Evolutionary conservation across 2,797 vertebrate genomes (phyloP).

Genomic region (Aldrovandia affinis): DNA sequence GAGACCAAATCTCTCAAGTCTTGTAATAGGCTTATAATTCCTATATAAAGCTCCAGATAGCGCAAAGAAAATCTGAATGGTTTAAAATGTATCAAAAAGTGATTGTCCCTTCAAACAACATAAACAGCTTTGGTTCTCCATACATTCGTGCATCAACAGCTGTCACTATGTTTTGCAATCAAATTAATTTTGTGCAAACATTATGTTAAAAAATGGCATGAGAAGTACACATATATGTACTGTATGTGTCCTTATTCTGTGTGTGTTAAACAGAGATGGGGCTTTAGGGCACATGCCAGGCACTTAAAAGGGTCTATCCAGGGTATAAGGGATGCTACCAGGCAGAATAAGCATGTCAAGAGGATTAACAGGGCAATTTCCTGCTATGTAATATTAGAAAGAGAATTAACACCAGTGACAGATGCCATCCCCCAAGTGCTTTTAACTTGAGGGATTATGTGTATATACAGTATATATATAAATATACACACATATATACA

Average conservation of each 20-base stretch:
- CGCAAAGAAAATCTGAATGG: neutral
- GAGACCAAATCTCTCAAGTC: neutral
- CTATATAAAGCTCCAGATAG: neutral
- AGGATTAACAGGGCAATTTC: constrained; percentile 45
- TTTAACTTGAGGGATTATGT: constrained; percentile 38
- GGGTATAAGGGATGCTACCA: constrained; percentile 27
- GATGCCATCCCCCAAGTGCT: constrained; percentile 35
- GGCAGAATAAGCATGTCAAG: constrained; percentile 40
- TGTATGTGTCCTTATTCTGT: neutral
- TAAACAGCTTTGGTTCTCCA: neutral
- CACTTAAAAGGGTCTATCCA: constrained; percentile 21
- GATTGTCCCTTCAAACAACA: neutral
- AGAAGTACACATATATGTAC: neutral
- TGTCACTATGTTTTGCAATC: neutral
- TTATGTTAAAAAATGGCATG: neutral
- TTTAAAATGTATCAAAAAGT: neutral
- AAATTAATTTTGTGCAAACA: constrained; percentile 14
- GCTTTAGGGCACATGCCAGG: constrained; percentile 16
- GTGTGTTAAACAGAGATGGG: neutral
- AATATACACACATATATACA: no score
- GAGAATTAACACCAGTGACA: constrained; percentile 46
- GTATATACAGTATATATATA: neutral
- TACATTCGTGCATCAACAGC: neutral
- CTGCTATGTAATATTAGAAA: constrained; percentile 34
- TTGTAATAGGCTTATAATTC: neutral